These are phyloP conservation scores for Triplophysa yarkandensis DNA, from an alignment of 2,797 vertebrate genomes.

Conservation along the genomic window DNA sequence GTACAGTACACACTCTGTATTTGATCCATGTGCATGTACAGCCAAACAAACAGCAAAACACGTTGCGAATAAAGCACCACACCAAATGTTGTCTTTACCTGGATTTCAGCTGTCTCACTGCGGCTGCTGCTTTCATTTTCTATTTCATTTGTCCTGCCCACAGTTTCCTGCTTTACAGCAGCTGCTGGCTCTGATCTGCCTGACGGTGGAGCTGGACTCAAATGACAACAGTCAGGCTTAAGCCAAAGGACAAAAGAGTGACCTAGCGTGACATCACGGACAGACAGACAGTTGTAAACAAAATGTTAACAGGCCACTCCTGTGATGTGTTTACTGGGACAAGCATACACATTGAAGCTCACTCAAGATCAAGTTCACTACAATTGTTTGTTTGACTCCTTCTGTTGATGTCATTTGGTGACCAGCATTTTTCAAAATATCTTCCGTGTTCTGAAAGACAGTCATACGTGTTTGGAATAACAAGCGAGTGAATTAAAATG, in stretches of 20 bases:
- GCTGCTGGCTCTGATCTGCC: conserved; percentile 31
- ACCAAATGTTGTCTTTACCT: conserved; percentile 45
- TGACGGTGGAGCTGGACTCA: conserved; percentile 23
- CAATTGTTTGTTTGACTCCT: too few relatives aligned
- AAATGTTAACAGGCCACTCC: neutral
- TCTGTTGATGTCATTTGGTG: too few relatives aligned
- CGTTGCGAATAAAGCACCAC: neutral
- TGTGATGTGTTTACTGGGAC: too few relatives aligned
- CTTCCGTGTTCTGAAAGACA: too few relatives aligned
- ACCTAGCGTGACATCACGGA: conserved; percentile 26
- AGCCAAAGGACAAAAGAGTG: conserved; percentile 24
- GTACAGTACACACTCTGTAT: conserved; percentile 14
- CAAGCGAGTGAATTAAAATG: too few relatives aligned
- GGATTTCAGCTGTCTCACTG: conserved; percentile 62
- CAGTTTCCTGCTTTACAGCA: conserved; percentile 43
- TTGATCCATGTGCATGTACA: neutral
- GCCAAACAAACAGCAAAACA: neutral
- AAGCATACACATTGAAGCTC: too few relatives aligned
- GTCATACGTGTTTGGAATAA: too few relatives aligned
- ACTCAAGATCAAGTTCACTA: too few relatives aligned
- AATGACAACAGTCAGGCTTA: conserved; percentile 13
- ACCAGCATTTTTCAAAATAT: too few relatives aligned
- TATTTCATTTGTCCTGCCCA: conserved; percentile 65
- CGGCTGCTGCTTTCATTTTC: conserved; percentile 76
- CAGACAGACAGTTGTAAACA: conserved; percentile 7